Evolutionary conservation across 1,140 invertebrate species (phyloP), one percentile per base, ranked within the genome.

Genomic region (Diprion similis): DNA sequence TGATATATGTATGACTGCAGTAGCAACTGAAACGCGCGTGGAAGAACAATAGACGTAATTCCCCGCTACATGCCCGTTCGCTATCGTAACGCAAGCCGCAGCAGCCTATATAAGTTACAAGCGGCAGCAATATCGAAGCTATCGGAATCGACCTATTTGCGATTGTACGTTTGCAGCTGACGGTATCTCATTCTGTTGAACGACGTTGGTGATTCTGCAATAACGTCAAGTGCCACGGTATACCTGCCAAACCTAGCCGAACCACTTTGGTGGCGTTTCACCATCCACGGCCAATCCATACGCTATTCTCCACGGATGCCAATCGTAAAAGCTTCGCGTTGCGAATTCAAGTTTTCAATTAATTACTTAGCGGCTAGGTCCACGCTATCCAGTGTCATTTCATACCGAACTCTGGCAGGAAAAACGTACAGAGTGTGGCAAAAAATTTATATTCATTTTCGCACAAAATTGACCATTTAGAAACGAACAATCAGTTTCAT

Each of bases 171-270:
- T 8, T 59, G 51, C n/a, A 59, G 51, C 8, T 59, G 51, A 59
- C 51, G 51, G 51, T 59, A 59, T 59, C 51, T 59, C 51, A 59
- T 59, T 59, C 51, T 17, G 51, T 59, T 17, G 51, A 59, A 59
- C 51, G n/a, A 71, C 67, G 65, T 67, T 71, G 77, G 66, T 77
- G 79, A 78, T 78, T 78, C 70, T 70, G 79, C 77, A 80, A 80
- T 80, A 80, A 75, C 75, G 73, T 71, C 69, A 75, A 75, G 75
- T 73, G 71, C 51, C 65, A 37, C 75, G 78, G 59, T 77, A 71
- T 71, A 73, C 68, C 69, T 68, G 47, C 46, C 24, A 37, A 37
- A 37, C 24, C 24, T 37, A 37, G 2, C 24, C 24, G 6, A 37
- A 59, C 51, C 51, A 59, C 51, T 59, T 59, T 59, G 51, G 9